Evolutionary conservation across 2,888 invertebrate species (phyloP).

Genomic region (Resseliella maxima): DNA sequence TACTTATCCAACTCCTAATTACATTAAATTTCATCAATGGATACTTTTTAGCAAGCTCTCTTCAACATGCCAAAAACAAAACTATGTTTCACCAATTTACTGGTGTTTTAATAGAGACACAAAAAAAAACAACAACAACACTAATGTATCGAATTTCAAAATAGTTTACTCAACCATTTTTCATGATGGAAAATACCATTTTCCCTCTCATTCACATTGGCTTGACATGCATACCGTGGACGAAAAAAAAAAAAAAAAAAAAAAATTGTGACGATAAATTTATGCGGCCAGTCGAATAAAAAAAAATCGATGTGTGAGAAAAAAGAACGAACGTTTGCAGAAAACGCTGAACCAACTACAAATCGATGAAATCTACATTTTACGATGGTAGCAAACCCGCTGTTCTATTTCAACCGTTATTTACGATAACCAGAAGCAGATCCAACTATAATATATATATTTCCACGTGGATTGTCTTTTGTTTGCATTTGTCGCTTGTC

Average conservation of each 20-base stretch:
- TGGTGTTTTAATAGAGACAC: background rate
- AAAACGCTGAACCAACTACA: background rate
- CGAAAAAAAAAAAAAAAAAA: background rate
- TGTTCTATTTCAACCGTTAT: constrained; percentile 47
- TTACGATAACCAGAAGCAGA: constrained; percentile 47
- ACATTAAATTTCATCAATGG: too few relatives aligned
- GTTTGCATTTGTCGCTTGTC: constrained; percentile 43
- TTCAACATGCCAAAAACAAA: background rate
- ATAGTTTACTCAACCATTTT: background rate
- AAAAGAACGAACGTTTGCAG: background rate
- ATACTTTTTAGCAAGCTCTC: too few relatives aligned
- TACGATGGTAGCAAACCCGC: background rate
- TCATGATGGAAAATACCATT: constrained; percentile 12
- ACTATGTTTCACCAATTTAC: background rate
- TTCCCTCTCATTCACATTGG: background rate
- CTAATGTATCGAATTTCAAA: background rate
- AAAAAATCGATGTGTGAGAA: too few relatives aligned
- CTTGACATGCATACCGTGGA: background rate
- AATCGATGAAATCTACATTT: constrained; percentile 33
- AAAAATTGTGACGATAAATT: too few relatives aligned
- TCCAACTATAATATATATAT: background rate
- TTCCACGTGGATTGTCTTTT: constrained; percentile 36
- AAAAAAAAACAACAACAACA: too few relatives aligned
- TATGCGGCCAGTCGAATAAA: too few relatives aligned
- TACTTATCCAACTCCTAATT: too few relatives aligned